Percentiles rank a stretch among this genome's conserved stretches.
Conservation (phyloP, 2,888 invertebrate species). For the Myopa testacea region DNA sequence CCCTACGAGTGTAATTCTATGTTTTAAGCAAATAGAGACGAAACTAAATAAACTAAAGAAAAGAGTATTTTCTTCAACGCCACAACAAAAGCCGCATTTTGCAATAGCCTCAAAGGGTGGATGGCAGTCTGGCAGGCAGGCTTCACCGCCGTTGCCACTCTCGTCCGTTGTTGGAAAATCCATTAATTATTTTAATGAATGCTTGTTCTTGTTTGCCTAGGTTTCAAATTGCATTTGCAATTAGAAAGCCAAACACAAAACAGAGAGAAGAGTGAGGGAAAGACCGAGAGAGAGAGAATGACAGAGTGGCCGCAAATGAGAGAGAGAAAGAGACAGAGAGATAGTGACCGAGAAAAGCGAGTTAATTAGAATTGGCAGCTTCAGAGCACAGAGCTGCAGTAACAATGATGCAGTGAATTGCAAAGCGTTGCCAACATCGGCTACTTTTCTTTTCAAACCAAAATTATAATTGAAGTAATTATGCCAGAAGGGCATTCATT, state of each 20-base stretch:
- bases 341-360: neutral
- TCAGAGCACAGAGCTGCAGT: neutral
- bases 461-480: conserved; percentile 10
- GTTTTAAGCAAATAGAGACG: too few species aligned
- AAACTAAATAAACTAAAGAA: conserved; percentile 1
- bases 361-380: neutral
- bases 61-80: too few species aligned
- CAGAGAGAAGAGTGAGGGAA: neutral
- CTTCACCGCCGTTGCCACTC: neutral
- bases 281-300: neutral
- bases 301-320: too few species aligned
- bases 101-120: neutral
- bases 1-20: too few species aligned
- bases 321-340: neutral
- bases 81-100: neutral
- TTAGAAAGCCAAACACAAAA: conserved; percentile 16
- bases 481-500: neutral
- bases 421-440: too few species aligned
- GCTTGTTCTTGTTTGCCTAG: conserved; percentile 22
- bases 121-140: neutral
- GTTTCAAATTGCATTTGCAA: conserved; percentile 20
- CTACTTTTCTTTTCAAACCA: neutral
- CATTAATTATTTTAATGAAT: conserved; percentile 34
- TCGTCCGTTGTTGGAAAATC: neutral
- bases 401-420: too few species aligned